Percentiles rank a stretch among this genome's conserved stretches.
These are phyloP conservation scores for Resseliella maxima DNA, from an alignment of 2,888 invertebrate genomes.

Conservation along the genomic window DNA sequence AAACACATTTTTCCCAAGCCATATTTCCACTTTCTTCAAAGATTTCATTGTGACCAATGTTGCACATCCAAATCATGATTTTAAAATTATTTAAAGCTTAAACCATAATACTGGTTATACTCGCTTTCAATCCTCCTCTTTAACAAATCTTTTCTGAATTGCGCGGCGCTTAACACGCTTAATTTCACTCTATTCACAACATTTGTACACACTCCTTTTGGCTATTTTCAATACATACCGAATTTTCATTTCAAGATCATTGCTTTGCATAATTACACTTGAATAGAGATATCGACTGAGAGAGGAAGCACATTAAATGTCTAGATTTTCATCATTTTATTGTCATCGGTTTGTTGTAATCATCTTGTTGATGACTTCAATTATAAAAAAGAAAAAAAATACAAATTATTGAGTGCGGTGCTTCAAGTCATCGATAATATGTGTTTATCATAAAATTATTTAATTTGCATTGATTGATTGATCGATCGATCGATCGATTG, in stretches of 20 bases:
- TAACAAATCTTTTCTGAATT: background rate
- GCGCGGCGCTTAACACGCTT: background rate
- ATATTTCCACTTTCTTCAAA: background rate
- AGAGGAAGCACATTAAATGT: background rate
- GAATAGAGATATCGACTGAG: background rate
- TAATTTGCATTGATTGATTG: constrained; percentile 24
- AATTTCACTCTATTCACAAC: too few relatives aligned
- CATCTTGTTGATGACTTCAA: too few relatives aligned
- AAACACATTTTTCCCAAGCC: background rate
- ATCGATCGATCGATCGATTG: background rate
- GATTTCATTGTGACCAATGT: background rate
- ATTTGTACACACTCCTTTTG: background rate
- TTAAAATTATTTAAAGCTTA: background rate
- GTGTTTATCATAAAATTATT: background rate
- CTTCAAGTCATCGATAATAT: background rate
- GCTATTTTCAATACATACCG: background rate
- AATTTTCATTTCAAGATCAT: constrained; percentile 49
- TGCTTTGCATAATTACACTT: background rate
- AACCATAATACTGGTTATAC: constrained; percentile 37
- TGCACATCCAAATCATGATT: background rate
- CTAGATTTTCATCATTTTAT: background rate
- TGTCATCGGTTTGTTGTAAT: background rate
- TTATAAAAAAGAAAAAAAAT: too few relatives aligned
- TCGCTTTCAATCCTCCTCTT: constrained; percentile 30
- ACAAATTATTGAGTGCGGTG: background rate